phyloP scores from a whole-genome alignment of 2,797 vertebrate species.

The Coregonus suidteri region DNA sequence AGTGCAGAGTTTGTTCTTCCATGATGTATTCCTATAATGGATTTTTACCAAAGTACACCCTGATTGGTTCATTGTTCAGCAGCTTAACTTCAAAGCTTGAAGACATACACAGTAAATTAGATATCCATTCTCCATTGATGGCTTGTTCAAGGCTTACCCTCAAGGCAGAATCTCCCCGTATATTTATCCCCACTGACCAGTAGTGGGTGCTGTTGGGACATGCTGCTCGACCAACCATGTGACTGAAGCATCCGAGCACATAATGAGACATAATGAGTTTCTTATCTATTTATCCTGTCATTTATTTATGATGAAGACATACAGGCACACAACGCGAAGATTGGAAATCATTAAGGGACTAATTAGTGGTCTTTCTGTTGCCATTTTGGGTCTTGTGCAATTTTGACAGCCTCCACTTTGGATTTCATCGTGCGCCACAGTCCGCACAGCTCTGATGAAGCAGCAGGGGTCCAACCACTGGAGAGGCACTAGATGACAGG shows the following conservation, averaged over 20 bases:
- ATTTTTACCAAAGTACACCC: conserved; percentile 16
- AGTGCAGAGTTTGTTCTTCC: neutral
- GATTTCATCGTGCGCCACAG: conserved; percentile 44
- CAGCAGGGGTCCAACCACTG: conserved; percentile 29
- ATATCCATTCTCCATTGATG: neutral
- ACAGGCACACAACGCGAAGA: conserved; percentile 56
- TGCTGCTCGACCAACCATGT: conserved; percentile 38
- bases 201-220: conserved; percentile 31
- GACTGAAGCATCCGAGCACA: too few species aligned
- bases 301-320: conserved; percentile 73
- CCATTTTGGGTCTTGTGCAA: conserved; percentile 34
- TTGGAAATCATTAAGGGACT: conserved; percentile 64
- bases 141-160: conserved; percentile 27
- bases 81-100: neutral
- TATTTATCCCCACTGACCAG: neutral
- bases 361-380: conserved; percentile 60
- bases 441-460: conserved; percentile 10
- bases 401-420: conserved; percentile 44
- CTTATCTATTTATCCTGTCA: conserved; percentile 69
- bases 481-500: conserved; percentile 49
- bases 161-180: neutral
- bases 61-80: neutral
- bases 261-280: conserved; percentile 56
- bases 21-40: conserved; percentile 58
- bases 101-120: neutral